A percentile compares a stretch with the other conserved stretches of the same genome.
Evolutionary conservation across 35 echinoderm and acorn worm genomes (phyloP).

Genomic region (Holothuria glaberrima): DNA sequence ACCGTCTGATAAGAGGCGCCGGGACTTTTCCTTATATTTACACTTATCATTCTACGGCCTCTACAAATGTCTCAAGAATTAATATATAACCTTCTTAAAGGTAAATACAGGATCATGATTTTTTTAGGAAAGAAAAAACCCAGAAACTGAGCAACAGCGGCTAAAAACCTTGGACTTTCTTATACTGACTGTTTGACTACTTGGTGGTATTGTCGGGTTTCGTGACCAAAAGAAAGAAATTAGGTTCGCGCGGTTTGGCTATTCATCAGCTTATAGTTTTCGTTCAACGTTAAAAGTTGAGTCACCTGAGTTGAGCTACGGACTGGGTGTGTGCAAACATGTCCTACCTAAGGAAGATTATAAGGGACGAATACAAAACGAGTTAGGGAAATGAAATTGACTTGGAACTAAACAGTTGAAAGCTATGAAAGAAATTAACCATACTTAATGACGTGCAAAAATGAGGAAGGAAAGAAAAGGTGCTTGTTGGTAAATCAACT

Average conservation of each 20-base stretch:
- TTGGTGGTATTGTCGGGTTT: neutral
- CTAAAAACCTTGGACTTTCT: neutral
- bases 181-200: neutral
- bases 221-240: conserved; percentile 25
- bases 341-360: no score
- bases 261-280: no score
- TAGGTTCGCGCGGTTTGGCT: neutral
- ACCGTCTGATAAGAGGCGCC: neutral
- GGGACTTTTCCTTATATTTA: neutral
- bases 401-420: no score
- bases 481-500: no score
- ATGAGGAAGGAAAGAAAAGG: no score
- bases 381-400: no score
- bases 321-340: no score
- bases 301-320: no score
- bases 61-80: neutral
- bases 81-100: neutral
- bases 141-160: neutral
- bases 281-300: no score
- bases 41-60: neutral
- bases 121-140: neutral
- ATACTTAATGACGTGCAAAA: no score
- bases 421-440: no score
- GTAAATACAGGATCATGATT: conserved; percentile 24
- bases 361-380: no score